These are phyloP conservation scores for Dolichomitus sp. DNA, from an alignment of 2,888 invertebrate species.

Conservation along the genomic window DNA sequence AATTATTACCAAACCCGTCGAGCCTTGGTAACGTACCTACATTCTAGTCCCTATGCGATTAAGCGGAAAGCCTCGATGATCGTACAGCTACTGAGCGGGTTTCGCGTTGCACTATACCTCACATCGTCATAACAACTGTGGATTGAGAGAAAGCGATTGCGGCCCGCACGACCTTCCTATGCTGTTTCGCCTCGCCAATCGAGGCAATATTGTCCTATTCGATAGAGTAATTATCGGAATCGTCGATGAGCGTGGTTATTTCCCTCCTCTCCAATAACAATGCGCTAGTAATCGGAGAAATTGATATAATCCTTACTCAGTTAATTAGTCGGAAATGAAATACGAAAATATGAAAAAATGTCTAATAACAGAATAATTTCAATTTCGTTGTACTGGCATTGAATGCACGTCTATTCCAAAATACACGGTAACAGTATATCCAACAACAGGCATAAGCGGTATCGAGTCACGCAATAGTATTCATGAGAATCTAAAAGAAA, in stretches of 20 bases:
- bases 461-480: slow-evolving; percentile 62
- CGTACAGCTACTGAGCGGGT: neutral
- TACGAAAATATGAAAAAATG: neutral
- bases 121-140: slow-evolving; percentile 9
- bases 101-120: neutral
- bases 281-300: neutral
- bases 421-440: slow-evolving; percentile 1
- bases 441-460: slow-evolving; percentile 29
- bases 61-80: slow-evolving; percentile 6
- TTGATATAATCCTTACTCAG: neutral
- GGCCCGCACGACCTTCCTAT: neutral
- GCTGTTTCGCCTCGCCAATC: slow-evolving; percentile 13
- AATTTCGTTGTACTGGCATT: slow-evolving; percentile 35
- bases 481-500: slow-evolving; percentile 63
- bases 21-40: slow-evolving; percentile 8
- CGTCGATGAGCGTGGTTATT: slow-evolving; percentile 12
- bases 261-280: neutral
- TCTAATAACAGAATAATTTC: neutral
- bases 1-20: slow-evolving; percentile 11
- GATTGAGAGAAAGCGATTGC: slow-evolving; percentile 10
- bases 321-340: neutral
- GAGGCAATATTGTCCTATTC: slow-evolving; percentile 20
- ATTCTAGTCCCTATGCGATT: slow-evolving; percentile 5
- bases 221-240: slow-evolving; percentile 27
- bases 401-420: slow-evolving; percentile 28